Conservation (phyloP, 2,888 invertebrate genomes). For the Nomada fucata region DNA sequence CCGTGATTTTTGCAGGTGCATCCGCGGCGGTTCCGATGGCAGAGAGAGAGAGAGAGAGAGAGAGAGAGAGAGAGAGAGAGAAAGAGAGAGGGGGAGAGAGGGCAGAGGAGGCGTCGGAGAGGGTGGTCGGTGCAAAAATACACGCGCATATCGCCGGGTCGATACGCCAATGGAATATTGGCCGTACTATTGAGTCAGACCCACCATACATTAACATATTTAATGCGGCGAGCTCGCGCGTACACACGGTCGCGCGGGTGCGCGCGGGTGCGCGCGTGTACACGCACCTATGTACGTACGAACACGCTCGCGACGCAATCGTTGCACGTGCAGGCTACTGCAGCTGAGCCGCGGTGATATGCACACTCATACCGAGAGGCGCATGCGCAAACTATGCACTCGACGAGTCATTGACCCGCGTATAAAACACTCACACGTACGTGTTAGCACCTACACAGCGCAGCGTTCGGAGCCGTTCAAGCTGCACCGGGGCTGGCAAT, state of each 20-base stretch:
- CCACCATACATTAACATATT: conserved; percentile 72
- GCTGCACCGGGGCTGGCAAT: conserved; percentile 15
- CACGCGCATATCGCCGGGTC: conserved; percentile 48
- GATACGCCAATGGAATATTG: conserved; percentile 66
- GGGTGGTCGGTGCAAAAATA: conserved; percentile 55
- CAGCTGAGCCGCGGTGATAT: conserved; percentile 17
- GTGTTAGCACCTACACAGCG: conserved; percentile 58
- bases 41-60: neutral
- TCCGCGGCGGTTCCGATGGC: neutral
- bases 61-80: neutral
- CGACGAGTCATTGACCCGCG: conserved; percentile 74
- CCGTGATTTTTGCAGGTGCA: conserved; percentile 59
- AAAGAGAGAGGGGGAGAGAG: neutral
- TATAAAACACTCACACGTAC: conserved; percentile 68
- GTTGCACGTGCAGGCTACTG: conserved; percentile 31
- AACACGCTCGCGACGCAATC: neutral
- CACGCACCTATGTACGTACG: neutral
- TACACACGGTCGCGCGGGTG: conserved; percentile 5
- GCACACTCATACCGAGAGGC: conserved; percentile 50
- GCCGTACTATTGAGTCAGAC: conserved; percentile 70
- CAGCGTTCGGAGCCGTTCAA: conserved; percentile 8
- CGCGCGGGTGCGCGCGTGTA: conserved; percentile 15
- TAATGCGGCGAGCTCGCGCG: conserved; percentile 54
- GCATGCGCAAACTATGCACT: conserved; percentile 73
- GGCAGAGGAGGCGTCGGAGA: neutral